phyloP scores from a whole-genome alignment of 2,797 vertebrate genomes.

The Chaunax sp. region DNA sequence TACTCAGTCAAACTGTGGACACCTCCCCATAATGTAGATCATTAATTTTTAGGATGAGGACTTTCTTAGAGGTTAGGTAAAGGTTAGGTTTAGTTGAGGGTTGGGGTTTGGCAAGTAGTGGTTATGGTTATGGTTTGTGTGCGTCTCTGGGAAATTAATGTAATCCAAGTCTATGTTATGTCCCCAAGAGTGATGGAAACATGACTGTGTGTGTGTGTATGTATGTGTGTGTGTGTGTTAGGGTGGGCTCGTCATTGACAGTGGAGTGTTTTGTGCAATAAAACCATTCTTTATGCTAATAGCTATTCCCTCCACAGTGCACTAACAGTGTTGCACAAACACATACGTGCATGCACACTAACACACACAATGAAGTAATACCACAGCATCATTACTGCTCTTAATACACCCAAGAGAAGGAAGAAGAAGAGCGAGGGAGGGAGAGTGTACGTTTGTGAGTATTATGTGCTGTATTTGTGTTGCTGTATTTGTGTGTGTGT shows the following conservation, averaged over 20 bases:
- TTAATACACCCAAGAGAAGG: slow-evolving; percentile 53
- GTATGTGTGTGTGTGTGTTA: slow-evolving; percentile 29
- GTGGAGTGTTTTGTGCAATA: slow-evolving; percentile 46
- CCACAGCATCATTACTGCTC: slow-evolving; percentile 59
- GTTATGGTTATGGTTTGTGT: no score
- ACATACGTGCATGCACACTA: slow-evolving; percentile 22
- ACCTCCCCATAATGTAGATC: no score
- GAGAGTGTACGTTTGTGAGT: slow-evolving; percentile 1
- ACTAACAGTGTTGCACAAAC: slow-evolving; percentile 46
- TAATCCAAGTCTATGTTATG: no score
- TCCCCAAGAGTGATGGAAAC: no score
- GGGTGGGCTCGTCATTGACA: slow-evolving; percentile 33
- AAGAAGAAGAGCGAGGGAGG: slow-evolving; percentile 14
- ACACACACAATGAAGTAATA: slow-evolving; percentile 53
- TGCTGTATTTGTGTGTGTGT: background rate
- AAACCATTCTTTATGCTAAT: slow-evolving; percentile 67
- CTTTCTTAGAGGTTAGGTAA: no score
- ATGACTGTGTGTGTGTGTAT: no score
- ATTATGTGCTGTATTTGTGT: background rate
- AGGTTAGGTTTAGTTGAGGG: no score
- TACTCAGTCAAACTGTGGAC: no score
- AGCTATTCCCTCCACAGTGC: slow-evolving; percentile 32
- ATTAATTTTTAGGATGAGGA: no score
- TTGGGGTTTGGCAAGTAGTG: no score
- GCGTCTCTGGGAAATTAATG: no score